phyloP scores from a whole-genome alignment of 2,888 invertebrate genomes.

The Spatulosminthurus flaviceps region DNA sequence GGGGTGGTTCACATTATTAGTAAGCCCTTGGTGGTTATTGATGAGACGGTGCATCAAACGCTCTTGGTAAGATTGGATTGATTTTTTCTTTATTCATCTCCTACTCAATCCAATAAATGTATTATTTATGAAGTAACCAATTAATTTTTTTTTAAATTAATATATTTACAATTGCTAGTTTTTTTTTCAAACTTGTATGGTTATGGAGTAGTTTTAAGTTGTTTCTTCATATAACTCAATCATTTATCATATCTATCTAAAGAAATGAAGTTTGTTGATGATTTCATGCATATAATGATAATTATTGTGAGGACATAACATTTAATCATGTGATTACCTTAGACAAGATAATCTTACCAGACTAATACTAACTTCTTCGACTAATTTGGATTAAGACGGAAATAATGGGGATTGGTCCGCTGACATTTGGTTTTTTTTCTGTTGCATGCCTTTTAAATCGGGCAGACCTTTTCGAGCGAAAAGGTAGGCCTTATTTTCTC shows the following conservation, averaged over 20 bases:
- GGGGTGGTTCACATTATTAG: conserved; percentile 93
- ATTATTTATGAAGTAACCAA: not conserved
- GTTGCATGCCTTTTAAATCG: conserved; percentile 49
- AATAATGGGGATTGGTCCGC: conserved; percentile 44
- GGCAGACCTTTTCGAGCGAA: conserved; percentile 51
- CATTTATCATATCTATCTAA: no score
- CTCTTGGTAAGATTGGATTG: conserved; percentile 75
- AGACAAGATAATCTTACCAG: conserved; percentile 12
- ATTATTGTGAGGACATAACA: not conserved
- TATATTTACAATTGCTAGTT: no score
- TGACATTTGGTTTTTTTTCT: conserved; percentile 48
- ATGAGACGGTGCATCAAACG: conserved; percentile 85
- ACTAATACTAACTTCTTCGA: conserved; percentile 15
- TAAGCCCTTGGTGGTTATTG: conserved; percentile 89
- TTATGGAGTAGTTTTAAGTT: no score
- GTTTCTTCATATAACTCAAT: no score
- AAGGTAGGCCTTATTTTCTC: conserved; percentile 52
- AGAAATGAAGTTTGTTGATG: not conserved
- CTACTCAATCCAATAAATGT: no score
- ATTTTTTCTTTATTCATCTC: not conserved
- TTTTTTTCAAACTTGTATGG: no score
- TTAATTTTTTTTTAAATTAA: not conserved
- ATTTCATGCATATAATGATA: not conserved
- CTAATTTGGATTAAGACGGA: conserved; percentile 30
- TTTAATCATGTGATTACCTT: not conserved